These are phyloP conservation scores for Clepsis dumicolana DNA, from an alignment of 2,888 invertebrate genomes.

Conservation along the genomic window DNA sequence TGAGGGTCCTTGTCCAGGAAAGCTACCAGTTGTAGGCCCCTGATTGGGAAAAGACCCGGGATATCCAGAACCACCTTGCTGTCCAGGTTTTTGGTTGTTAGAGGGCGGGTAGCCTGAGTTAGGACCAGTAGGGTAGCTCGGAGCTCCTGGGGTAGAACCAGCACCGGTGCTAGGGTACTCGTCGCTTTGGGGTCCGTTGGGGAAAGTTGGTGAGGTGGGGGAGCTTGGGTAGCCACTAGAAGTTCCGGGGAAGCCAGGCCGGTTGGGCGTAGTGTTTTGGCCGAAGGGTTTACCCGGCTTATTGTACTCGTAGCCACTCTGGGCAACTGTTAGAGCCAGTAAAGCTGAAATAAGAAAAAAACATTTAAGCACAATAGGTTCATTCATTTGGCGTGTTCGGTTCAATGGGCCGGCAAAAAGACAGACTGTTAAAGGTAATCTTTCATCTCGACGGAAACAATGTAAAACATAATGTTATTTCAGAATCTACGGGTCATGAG, in stretches of 20 bases:
- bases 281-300: conserved; percentile 88
- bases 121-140: conserved; percentile 60
- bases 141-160: conserved; percentile 62
- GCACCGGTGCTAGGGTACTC: conserved; percentile 58
- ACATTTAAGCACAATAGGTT: conserved; percentile 33
- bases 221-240: conserved; percentile 61
- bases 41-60: conserved; percentile 49
- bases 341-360: conserved; percentile 68
- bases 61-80: conserved; percentile 51
- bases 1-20: conserved; percentile 45
- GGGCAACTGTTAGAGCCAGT: conserved; percentile 74
- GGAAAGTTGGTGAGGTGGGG: conserved; percentile 64
- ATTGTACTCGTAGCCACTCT: conserved; percentile 92
- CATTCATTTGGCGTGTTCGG: conserved; percentile 36
- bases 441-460: conserved; percentile 38
- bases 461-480: conserved; percentile 40
- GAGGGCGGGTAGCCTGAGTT: conserved; percentile 59
- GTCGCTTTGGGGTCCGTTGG: conserved; percentile 58
- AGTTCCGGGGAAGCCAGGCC: conserved; percentile 61
- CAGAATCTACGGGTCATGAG: conserved; percentile 36
- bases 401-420: conserved; percentile 42
- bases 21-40: conserved; percentile 45
- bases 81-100: conserved; percentile 52
- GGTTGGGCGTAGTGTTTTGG: conserved; percentile 62
- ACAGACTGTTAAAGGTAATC: conserved; percentile 31